phyloP scores from a whole-genome alignment of 1,140 invertebrate genomes.

The Drosophila repleta region DNA sequence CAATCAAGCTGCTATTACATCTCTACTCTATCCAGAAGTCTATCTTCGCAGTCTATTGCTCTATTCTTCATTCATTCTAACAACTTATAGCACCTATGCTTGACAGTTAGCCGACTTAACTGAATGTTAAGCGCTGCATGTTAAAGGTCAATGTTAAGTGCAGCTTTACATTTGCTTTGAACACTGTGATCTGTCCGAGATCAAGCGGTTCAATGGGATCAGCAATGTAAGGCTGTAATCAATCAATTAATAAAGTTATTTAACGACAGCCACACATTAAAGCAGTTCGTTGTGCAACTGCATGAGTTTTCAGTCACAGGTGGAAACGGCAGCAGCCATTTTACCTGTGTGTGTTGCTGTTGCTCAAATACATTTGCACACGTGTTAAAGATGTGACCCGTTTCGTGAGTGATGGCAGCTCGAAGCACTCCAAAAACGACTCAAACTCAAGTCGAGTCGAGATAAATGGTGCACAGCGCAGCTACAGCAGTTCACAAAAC shows the following conservation, averaged over 20 bases:
- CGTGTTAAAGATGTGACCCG: constrained; percentile 16
- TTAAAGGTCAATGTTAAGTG: constrained; percentile 5
- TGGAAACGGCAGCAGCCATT: constrained; percentile 10
- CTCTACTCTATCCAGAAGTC: no score
- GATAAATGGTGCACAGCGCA: constrained; percentile 6
- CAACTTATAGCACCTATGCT: not conserved
- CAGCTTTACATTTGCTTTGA: not conserved
- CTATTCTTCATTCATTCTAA: no score
- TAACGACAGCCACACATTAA: constrained; percentile 7
- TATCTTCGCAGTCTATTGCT: no score
- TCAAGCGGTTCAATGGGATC: not conserved
- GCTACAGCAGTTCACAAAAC: constrained; percentile 7
- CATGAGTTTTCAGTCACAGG: not conserved
- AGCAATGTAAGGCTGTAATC: constrained; percentile 7
- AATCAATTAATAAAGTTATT: constrained; percentile 39
- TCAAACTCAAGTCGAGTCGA: not conserved
- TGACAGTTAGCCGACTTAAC: not conserved
- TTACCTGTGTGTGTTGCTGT: constrained; percentile 6
- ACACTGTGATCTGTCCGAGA: no score
- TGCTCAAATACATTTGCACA: constrained; percentile 21
- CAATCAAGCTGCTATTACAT: not conserved
- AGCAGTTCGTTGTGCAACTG: constrained; percentile 8
- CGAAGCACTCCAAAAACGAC: constrained; percentile 16
- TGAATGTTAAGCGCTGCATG: not conserved
- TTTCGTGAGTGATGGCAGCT: constrained; percentile 36